Evolutionary conservation across 2,797 vertebrate genomes (phyloP).

Genomic region (Ficedula albicollis): DNA sequence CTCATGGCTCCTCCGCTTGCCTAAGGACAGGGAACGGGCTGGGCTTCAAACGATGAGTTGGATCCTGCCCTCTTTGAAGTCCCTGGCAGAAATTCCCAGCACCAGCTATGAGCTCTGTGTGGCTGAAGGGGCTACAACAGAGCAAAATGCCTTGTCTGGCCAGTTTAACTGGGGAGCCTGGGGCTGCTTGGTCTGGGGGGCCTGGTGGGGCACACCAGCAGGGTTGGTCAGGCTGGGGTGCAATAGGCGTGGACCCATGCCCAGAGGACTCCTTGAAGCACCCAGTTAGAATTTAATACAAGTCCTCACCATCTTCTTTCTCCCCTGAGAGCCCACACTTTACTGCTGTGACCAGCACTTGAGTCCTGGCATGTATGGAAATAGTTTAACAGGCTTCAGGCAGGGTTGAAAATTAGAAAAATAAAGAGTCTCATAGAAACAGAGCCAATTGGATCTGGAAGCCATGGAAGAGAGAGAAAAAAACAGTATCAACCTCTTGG

Average conservation of each 20-base stretch:
- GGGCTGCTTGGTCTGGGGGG: background rate
- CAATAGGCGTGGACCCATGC: background rate
- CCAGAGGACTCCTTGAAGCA: background rate
- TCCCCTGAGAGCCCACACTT: background rate
- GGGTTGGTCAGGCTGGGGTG: background rate
- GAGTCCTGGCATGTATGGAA: fast-evolving
- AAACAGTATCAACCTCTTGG: background rate
- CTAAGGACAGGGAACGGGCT: slow-evolving; percentile 61
- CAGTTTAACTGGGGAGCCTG: background rate
- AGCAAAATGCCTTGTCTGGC: background rate
- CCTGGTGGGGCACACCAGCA: background rate
- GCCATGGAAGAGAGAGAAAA: background rate
- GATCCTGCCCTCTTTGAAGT: slow-evolving; percentile 64
- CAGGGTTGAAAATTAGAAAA: background rate
- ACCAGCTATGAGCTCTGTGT: background rate
- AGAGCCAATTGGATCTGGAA: background rate
- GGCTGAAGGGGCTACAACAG: background rate
- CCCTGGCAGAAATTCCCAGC: slow-evolving; percentile 34
- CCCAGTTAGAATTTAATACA: background rate
- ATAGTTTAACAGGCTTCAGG: background rate
- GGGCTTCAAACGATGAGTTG: slow-evolving; percentile 46
- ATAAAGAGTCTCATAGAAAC: background rate
- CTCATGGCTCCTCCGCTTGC: slow-evolving; percentile 69
- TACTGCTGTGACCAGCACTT: background rate
- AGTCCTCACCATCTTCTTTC: background rate